Evolutionary conservation across 2,888 invertebrate genomes (phyloP).

Genomic region (Drosophila antonietae): DNA sequence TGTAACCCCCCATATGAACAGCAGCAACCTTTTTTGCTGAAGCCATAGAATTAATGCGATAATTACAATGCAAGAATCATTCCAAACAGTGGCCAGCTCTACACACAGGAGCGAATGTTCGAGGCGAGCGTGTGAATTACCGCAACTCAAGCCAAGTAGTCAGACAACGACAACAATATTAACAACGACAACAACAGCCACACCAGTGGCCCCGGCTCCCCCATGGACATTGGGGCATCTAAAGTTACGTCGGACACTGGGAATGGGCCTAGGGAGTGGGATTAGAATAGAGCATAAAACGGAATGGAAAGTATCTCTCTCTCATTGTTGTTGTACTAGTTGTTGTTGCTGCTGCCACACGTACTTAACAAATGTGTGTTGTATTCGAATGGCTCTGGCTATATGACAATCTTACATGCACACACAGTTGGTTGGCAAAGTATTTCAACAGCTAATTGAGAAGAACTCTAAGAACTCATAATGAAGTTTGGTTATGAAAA

Average conservation of each 20-base stretch:
- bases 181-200: slow-evolving; percentile 3
- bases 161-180: slow-evolving; percentile 21
- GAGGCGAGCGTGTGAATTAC: slow-evolving; percentile 65
- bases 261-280: slow-evolving; percentile 17
- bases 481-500: background rate
- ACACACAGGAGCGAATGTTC: slow-evolving; percentile 6
- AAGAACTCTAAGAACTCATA: background rate
- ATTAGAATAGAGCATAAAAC: slow-evolving; percentile 42
- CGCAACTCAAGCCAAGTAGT: slow-evolving; percentile 39
- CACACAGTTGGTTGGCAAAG: slow-evolving; percentile 14
- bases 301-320: slow-evolving; percentile 28
- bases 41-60: slow-evolving; percentile 78
- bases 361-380: slow-evolving; percentile 38
- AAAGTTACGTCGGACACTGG: slow-evolving; percentile 38
- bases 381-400: slow-evolving; percentile 22
- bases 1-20: slow-evolving; percentile 6
- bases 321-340: slow-evolving; percentile 2
- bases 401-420: slow-evolving; percentile 12
- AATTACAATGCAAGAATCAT: slow-evolving; percentile 76
- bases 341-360: slow-evolving; percentile 34
- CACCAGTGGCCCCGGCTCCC: slow-evolving; percentile 4
- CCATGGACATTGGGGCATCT: slow-evolving; percentile 44
- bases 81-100: slow-evolving; percentile 43
- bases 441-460: background rate
- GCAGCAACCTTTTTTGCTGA: slow-evolving; percentile 41